Percentiles rank a stretch among this genome's conserved stretches.
Evolutionary conservation across 2,888 invertebrate genomes (phyloP).

Genomic region (Odontocerum albicorne): DNA sequence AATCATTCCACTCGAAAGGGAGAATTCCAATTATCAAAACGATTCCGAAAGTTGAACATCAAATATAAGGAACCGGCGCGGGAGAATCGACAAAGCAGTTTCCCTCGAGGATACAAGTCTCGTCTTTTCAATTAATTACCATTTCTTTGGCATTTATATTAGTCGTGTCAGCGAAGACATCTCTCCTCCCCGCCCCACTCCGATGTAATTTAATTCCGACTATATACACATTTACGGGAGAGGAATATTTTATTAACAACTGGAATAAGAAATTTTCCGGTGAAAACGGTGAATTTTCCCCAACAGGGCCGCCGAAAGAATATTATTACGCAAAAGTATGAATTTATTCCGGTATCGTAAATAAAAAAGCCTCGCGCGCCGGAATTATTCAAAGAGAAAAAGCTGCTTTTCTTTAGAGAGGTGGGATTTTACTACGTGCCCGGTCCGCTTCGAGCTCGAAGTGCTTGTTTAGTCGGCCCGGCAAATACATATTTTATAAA

Average conservation of each 20-base stretch:
- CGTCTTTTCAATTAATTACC: slow-evolving; percentile 35
- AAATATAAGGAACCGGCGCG: not conserved
- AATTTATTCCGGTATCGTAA: slow-evolving; percentile 14
- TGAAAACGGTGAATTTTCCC: slow-evolving; percentile 9
- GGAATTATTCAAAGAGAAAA: slow-evolving; percentile 15
- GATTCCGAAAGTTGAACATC: slow-evolving; percentile 7
- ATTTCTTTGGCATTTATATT: slow-evolving; percentile 36
- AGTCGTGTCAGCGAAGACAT: slow-evolving; percentile 35
- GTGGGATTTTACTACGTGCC: not conserved
- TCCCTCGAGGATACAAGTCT: slow-evolving; percentile 15
- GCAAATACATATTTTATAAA: too few relatives aligned
- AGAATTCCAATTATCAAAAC: slow-evolving; percentile 2
- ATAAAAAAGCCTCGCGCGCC: slow-evolving; percentile 19
- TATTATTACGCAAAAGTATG: slow-evolving; percentile 7
- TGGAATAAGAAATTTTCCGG: slow-evolving; percentile 15
- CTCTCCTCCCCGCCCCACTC: slow-evolving; percentile 28
- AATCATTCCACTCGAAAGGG: too few relatives aligned
- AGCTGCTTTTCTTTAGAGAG: not conserved
- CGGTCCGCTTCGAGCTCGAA: too few relatives aligned
- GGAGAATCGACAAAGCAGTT: slow-evolving; percentile 12
- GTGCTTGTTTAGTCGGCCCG: too few relatives aligned
- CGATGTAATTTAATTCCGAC: slow-evolving; percentile 30
- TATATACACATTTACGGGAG: slow-evolving; percentile 24
- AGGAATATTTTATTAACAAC: slow-evolving; percentile 25
- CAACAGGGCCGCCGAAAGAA: slow-evolving; percentile 13